Evolutionary conservation across 2,113 vertebrate species (phyloP).

Genomic region (Cyanoramphus novaezelandiae): DNA sequence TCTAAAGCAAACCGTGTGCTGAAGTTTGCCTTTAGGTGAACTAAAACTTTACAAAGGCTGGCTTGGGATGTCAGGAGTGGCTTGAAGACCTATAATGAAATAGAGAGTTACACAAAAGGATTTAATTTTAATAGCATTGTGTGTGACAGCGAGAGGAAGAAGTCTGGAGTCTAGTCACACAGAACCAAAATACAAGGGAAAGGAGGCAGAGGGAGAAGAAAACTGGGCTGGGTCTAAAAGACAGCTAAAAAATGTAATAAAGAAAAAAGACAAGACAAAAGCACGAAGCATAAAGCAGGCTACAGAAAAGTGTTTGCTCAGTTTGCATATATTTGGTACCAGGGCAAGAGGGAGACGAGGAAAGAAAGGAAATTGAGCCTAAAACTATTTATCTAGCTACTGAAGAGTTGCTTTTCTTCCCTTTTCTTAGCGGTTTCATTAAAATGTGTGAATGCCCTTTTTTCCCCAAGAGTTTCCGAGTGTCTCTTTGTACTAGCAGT

Average conservation of each 20-base stretch:
- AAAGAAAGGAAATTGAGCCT: not conserved
- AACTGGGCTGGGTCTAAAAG: not conserved
- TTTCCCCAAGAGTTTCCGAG: not conserved
- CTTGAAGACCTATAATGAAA: not conserved
- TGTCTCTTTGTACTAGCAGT: not conserved
- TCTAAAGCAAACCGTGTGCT: not conserved
- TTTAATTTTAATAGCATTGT: conserved; percentile 23
- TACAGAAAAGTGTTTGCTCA: not conserved
- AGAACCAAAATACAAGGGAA: not conserved
- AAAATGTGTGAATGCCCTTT: not conserved
- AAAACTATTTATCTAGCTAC: not conserved
- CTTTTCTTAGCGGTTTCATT: not conserved
- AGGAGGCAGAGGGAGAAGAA: not conserved
- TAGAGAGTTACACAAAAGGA: not conserved
- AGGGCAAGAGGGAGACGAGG: not conserved
- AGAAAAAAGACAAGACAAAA: not conserved
- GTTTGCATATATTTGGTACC: not conserved
- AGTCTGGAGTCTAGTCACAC: not conserved
- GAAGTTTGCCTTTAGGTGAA: not conserved
- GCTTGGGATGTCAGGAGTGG: not conserved
- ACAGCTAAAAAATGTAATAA: not conserved
- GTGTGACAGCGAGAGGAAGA: not conserved
- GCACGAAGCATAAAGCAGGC: not conserved
- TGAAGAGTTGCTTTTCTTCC: not conserved
- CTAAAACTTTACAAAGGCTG: not conserved